Conservation (phyloP, 2,797 vertebrate species). For the Selene dorsalis region DNA sequence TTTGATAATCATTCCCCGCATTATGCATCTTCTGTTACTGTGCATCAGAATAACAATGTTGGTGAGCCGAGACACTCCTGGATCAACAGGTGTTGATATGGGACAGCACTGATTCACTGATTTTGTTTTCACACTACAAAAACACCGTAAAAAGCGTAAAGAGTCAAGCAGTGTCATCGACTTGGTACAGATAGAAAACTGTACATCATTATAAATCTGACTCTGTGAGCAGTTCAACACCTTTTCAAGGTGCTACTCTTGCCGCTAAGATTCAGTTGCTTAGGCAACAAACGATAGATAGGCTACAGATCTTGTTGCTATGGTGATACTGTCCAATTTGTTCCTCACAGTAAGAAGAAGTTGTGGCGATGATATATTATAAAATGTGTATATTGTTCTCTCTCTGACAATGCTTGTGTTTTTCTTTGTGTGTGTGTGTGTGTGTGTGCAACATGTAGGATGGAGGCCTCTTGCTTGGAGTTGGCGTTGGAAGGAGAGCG, state of each 20-base stretch:
- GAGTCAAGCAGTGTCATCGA: neutral
- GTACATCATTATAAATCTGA: neutral
- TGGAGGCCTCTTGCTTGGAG: conserved; percentile 97
- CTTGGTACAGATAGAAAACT: neutral
- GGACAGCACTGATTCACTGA: neutral
- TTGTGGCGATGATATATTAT: conserved; percentile 15
- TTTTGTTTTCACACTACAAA: too few relatives aligned
- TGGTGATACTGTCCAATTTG: conserved; percentile 54
- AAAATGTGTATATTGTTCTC: conserved; percentile 2
- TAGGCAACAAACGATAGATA: conserved; percentile 66
- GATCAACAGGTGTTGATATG: neutral
- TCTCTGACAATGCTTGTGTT: neutral
- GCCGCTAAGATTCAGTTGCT: conserved; percentile 63
- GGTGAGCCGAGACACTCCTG: neutral
- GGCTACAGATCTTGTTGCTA: conserved; percentile 67
- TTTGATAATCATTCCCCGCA: conserved; percentile 35
- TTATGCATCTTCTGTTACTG: neutral
- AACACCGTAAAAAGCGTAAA: neutral
- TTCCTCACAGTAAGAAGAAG: conserved; percentile 34
- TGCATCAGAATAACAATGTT: neutral
- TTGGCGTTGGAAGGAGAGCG: conserved; percentile 96
- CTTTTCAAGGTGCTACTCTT: conserved; percentile 60
- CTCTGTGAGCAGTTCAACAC: conserved; percentile 19
- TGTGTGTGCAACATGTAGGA: conserved; percentile 80
- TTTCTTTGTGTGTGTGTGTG: neutral